Base-by-base conservation (phyloP, 2,888 invertebrate species). In the Ernsta delagoae region DNA sequence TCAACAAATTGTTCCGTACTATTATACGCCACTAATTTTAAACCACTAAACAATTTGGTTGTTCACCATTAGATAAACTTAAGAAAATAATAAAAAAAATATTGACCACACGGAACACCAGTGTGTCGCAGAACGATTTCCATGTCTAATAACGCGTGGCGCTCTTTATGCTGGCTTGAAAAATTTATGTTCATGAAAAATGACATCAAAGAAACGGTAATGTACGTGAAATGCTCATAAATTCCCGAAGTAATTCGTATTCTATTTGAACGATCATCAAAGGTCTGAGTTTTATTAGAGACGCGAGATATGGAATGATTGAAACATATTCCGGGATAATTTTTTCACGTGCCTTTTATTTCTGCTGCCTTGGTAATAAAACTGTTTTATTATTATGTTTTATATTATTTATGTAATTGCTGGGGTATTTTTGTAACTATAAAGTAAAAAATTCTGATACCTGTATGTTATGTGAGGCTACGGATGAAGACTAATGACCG, bases 181-280 rank as follows among this genome's bases (percentile, higher is more conserved):
- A 87, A 87, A 86, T 88, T 86, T 87, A 90, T 83, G 85, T 79
- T 78, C 75, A 79, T 75, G 81, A 87, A 88, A 87, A 88, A 83
- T 86, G 86, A 88, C 89, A 90, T 90, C 90, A 90, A 90, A 90
- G 89, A 78, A 84, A 78, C 74, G 76, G 75, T 77, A 78, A 82
- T 79, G 81, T 81, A 81, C 75, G 75, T 74, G 72, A 75, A 78
- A 74, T 74, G 77, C 74, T 78, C 81, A 78, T 86, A 85, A 86
- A 86, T 81, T 78, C 80, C 74, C 59, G 72, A 61, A 66, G 73
- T 75, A 74, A 78, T 78, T 76, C 77, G 76, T 78, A 65, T 70
- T 60, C 56, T 70, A 70, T 71, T 59, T 45, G 61, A 65, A 62
- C 57, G 65, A 70, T 70, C 72, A 71, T 74, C 72, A 75, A 73